Conservation (phyloP, 2,888 invertebrate genomes). For the Watsonalla binaria region DNA sequence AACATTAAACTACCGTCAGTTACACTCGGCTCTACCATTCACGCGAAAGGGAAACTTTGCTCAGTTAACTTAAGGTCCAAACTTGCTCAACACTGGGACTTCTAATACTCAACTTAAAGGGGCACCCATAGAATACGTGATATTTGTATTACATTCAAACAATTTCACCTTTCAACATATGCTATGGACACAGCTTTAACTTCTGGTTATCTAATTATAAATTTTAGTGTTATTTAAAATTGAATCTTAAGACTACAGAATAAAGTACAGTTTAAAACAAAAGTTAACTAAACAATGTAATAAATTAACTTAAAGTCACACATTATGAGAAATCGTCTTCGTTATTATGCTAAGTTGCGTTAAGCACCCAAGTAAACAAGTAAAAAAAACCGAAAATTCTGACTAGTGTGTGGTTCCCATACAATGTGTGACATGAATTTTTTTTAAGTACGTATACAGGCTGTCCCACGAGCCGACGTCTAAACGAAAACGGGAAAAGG, state of each 20-base stretch:
- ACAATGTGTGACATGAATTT: conserved; percentile 15
- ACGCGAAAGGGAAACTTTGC: neutral
- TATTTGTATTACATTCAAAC: neutral
- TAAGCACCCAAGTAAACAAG: neutral
- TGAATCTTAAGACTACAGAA: neutral
- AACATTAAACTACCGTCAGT: conserved; percentile 31
- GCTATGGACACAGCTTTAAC: neutral
- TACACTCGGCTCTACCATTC: conserved; percentile 19
- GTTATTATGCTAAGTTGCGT: conserved; percentile 11
- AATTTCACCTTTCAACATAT: neutral
- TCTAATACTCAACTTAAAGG: neutral
- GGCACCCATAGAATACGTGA: neutral
- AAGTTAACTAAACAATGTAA: neutral
- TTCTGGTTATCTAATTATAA: neutral
- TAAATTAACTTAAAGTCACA: conserved; percentile 10
- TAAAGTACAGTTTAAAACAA: neutral
- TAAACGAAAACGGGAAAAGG: too few relatives aligned
- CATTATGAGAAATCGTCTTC: conserved; percentile 18
- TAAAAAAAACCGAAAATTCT: conserved; percentile 8
- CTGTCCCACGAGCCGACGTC: neutral
- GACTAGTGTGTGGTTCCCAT: conserved; percentile 28
- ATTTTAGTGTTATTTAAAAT: neutral
- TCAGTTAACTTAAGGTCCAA: conserved; percentile 9
- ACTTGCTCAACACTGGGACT: conserved; percentile 8
- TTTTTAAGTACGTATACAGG: neutral